Evolutionary conservation across 2,797 vertebrate species (phyloP).

Genomic region (Premnoplex brunnescens): DNA sequence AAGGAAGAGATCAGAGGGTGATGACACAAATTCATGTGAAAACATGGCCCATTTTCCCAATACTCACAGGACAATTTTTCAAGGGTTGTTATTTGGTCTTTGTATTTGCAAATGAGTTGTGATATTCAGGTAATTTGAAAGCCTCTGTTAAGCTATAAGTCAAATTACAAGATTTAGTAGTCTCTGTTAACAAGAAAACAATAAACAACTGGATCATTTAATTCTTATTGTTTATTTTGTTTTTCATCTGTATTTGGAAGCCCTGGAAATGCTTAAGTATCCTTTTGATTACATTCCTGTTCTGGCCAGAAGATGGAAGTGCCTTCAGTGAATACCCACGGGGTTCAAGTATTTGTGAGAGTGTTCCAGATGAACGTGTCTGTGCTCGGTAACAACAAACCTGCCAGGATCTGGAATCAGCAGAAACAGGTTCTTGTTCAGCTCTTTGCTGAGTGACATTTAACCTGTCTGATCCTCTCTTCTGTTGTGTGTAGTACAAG

Average conservation of each 20-base stretch:
- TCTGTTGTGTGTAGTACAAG: neutral
- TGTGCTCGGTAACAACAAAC: neutral
- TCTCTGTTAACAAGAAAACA: neutral
- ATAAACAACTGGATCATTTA: neutral
- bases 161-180: neutral
- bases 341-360: neutral
- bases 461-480: neutral
- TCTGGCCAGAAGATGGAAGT: slow-evolving; percentile 4
- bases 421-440: slow-evolving; percentile 16
- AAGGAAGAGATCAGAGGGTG: neutral
- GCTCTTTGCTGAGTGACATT: neutral
- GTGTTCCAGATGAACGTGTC: neutral
- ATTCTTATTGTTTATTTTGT: slow-evolving; percentile 14
- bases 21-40: neutral
- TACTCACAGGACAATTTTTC: neutral
- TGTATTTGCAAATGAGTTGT: neutral
- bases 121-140: neutral
- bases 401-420: neutral
- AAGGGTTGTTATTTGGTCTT: neutral
- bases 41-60: neutral
- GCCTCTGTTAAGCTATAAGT: neutral
- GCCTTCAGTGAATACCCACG: neutral
- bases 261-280: neutral
- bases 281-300: neutral
- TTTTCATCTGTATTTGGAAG: neutral